A percentile compares a stretch with the other conserved stretches of the same genome.
Evolutionary conservation across 2,113 vertebrate genomes (phyloP).

Genomic region (Lamprotornis superbus): DNA sequence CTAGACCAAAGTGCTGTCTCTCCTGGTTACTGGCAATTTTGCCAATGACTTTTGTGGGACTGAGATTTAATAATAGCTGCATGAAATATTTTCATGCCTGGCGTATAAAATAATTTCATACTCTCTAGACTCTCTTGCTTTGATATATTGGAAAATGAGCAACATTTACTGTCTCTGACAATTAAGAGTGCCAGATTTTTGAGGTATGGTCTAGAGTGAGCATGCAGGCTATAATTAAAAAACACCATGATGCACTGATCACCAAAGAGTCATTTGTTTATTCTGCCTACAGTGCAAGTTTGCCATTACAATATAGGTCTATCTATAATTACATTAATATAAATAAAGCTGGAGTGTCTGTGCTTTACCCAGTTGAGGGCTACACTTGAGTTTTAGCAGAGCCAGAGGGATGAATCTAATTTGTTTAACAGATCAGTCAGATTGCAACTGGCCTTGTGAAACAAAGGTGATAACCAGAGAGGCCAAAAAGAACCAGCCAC

Average conservation of each 20-base stretch:
- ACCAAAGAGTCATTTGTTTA: slow-evolving; percentile 16
- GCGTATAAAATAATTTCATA: neutral
- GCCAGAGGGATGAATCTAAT: slow-evolving; percentile 10
- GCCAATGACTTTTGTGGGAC: neutral
- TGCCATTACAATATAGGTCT: neutral
- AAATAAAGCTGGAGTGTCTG: slow-evolving; percentile 19
- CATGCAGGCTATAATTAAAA: slow-evolving; percentile 4
- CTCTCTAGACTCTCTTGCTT: neutral
- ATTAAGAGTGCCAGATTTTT: neutral
- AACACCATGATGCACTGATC: neutral
- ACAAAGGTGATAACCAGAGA: neutral
- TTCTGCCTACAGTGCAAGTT: neutral
- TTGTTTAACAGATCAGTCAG: neutral
- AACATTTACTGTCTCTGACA: neutral
- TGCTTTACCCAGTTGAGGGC: neutral
- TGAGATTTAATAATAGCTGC: neutral
- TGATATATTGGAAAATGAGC: neutral
- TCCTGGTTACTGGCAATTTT: neutral
- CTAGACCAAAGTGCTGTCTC: neutral
- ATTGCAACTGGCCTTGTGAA: neutral
- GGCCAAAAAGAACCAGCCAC: neutral
- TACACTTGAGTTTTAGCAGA: neutral
- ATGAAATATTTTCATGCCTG: neutral
- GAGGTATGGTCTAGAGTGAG: neutral
- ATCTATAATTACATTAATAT: slow-evolving; percentile 31